These are phyloP conservation scores for Zeugodacus cucurbitae DNA, from an alignment of 1,140 invertebrate genomes.

Conservation along the genomic window DNA sequence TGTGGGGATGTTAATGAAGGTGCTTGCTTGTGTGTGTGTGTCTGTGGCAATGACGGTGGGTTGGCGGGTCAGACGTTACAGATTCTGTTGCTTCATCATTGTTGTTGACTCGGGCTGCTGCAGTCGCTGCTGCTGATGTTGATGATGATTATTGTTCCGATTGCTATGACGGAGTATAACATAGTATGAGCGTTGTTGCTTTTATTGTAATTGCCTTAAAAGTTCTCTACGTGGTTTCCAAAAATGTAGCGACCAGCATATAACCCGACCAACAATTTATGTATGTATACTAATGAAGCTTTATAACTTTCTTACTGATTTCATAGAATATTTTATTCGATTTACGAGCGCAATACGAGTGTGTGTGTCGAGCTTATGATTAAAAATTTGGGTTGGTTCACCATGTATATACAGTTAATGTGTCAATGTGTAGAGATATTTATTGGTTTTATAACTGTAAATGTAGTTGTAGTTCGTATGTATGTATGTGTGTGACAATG, in stretches of 20 bases:
- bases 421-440: no score
- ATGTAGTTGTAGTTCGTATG: no score
- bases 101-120: background rate
- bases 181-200: background rate
- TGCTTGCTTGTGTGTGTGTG: background rate
- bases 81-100: background rate
- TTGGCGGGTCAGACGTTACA: background rate
- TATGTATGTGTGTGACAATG: no score
- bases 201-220: background rate
- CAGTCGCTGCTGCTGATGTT: background rate
- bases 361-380: background rate
- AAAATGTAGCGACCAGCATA: background rate
- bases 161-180: background rate
- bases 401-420: no score
- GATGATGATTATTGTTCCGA: background rate
- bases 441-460: no score
- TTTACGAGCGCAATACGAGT: background rate
- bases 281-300: background rate
- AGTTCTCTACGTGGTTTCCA: slow-evolving; percentile 16
- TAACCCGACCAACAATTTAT: slow-evolving; percentile 1
- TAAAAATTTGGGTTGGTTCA: background rate
- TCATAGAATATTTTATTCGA: background rate
- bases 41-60: background rate
- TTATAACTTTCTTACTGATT: background rate
- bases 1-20: no score